Evolutionary conservation across 2,888 invertebrate species (phyloP), one percentile per base, ranked within the genome.

Genomic region (Lottia scabra): DNA sequence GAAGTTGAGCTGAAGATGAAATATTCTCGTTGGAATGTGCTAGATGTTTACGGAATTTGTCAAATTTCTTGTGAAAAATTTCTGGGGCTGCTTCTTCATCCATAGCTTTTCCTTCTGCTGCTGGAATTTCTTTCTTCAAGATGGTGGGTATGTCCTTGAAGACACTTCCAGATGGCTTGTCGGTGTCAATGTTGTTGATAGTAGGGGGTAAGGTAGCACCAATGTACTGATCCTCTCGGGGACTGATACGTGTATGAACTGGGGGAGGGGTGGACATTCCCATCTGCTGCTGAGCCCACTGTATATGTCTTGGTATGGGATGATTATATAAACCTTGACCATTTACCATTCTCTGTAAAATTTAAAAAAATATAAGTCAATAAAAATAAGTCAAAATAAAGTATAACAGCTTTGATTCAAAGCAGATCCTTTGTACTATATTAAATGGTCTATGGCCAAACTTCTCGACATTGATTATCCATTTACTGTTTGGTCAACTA

Each of bases 61-160:
- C 86, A 81, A 86, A 86, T 68, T 86, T 86, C 70, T 86, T 86
- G 73, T 86, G 86, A 68, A 77, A 78, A 13, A 67, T 74, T 65
- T 78, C 78, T 8, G 63, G 63, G 6, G 65, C 48, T 5, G 45
- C 44, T 10, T 73, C 75, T 8, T 45, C 62, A 2, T 76, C 78
- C 63, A 72, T 43, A 5, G 69, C 73, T 6, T 63, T 67, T 5
- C 67, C 67, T 27, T 44, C 48, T 0, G 67, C 68, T 6, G 44
- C 45, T 19, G 69, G 70, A 12, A 46, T 64, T n/a, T 64, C 46
- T 30, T 65, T 48, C 0, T 68, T 62, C 68, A 70, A 30, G 30
- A 19, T 67, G n/a, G 30, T 27, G 16, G 45, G 48, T 16, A 45
- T 63, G 27, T n/a, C 30, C 43, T 68, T 66, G 23, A 63, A 67